phyloP scores from a whole-genome alignment of 2,113 vertebrate species.

The Argyrosomus japonicus region DNA sequence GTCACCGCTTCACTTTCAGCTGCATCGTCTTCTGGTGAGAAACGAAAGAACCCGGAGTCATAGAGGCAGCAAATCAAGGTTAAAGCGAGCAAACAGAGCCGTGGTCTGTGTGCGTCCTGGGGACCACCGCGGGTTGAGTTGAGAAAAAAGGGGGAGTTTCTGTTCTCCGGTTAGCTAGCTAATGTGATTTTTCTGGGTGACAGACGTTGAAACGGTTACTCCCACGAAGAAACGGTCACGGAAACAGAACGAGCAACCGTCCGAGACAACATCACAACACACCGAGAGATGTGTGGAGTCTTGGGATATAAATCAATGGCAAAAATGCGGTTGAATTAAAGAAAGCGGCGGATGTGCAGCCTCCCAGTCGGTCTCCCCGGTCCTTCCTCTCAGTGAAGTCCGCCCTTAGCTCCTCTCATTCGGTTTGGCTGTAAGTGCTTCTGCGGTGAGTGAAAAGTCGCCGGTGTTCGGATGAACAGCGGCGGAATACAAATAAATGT shows the following conservation, averaged over 20 bases:
- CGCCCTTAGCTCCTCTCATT: conserved; percentile 37
- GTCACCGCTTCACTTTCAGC: conserved; percentile 18
- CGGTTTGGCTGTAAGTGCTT: background rate
- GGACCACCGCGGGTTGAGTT: conserved; percentile 28
- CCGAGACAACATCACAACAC: background rate
- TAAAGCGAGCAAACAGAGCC: background rate
- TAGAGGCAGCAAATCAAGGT: background rate
- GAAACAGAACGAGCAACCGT: background rate
- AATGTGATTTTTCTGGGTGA: background rate
- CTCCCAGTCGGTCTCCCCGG: conserved; percentile 8
- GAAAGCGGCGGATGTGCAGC: conserved; percentile 54
- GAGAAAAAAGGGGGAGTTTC: conserved; percentile 16
- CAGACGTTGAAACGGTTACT: conserved; percentile 13
- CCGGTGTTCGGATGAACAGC: background rate
- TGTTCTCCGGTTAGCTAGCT: conserved; percentile 44
- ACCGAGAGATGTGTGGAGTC: background rate
- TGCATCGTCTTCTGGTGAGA: conserved; percentile 17
- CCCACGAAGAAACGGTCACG: conserved; percentile 1
- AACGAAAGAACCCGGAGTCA: background rate
- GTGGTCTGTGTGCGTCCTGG: conserved; percentile 1
- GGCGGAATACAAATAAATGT: background rate
- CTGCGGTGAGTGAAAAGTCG: background rate
- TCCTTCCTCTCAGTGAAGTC: conserved; percentile 34
- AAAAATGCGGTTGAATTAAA: conserved; percentile 18
- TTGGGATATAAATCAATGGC: conserved; percentile 24